These are phyloP conservation scores for Actias luna DNA, from an alignment of 2,888 invertebrate species.

Conservation along the genomic window DNA sequence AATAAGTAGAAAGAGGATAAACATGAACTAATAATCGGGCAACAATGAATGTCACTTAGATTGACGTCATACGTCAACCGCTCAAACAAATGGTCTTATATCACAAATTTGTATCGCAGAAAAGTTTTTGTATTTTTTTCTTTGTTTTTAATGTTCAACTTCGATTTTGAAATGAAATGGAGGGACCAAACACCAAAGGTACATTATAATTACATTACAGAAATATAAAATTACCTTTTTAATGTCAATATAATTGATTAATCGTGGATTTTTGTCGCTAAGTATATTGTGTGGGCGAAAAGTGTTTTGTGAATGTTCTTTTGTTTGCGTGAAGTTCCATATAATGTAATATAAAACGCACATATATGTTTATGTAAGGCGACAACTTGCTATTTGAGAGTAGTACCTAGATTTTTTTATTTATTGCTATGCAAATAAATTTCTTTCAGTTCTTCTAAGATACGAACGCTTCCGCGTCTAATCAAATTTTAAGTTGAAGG, in stretches of 20 bases:
- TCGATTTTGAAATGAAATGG: conserved; percentile 69
- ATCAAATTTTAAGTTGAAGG: conserved; percentile 31
- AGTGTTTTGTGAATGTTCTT: conserved; percentile 62
- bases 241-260: conserved; percentile 41
- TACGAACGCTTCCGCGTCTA: neutral
- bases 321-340: conserved; percentile 54
- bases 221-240: conserved; percentile 7
- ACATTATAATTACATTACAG: conserved; percentile 27
- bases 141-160: conserved; percentile 36
- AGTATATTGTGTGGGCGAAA: conserved; percentile 71
- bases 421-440: neutral
- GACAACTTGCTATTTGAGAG: neutral
- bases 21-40: too few relatives aligned
- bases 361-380: conserved; percentile 8
- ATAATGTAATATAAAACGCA: conserved; percentile 24
- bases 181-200: conserved; percentile 62
- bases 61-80: conserved; percentile 25
- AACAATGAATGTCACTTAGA: conserved; percentile 13
- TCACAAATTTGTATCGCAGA: conserved; percentile 27
- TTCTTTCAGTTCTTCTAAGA: neutral
- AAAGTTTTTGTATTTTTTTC: conserved; percentile 36
- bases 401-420: neutral
- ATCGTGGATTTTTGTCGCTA: conserved; percentile 47
- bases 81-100: conserved; percentile 34
- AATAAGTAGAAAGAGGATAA: too few relatives aligned